phyloP scores from a whole-genome alignment of 2,113 vertebrate species.

The Hippoglossus stenolepis region DNA sequence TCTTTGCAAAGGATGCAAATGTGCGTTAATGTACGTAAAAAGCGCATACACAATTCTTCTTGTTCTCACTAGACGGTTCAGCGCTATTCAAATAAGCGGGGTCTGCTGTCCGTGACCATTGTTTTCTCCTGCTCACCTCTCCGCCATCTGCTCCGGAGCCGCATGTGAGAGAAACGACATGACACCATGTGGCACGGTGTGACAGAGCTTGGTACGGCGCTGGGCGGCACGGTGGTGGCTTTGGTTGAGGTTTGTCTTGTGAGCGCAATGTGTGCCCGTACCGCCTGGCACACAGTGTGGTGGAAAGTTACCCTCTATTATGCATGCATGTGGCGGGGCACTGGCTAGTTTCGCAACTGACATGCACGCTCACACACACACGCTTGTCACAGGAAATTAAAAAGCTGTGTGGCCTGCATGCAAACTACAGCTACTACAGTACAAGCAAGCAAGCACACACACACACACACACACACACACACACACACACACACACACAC shows the following conservation, averaged over 20 bases:
- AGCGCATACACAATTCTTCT: slow-evolving; percentile 30
- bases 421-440: slow-evolving; percentile 8
- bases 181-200: slow-evolving; percentile 61
- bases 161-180: slow-evolving; percentile 57
- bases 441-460: slow-evolving; percentile 11
- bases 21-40: slow-evolving; percentile 17
- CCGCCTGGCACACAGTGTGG: slow-evolving; percentile 50
- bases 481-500: no score
- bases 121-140: slow-evolving; percentile 58
- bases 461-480: no score
- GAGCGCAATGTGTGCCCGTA: slow-evolving; percentile 25
- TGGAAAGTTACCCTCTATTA: slow-evolving; percentile 61
- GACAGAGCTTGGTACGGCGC: slow-evolving; percentile 30
- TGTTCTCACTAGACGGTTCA: slow-evolving; percentile 37
- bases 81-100: slow-evolving; percentile 45
- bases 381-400: slow-evolving; percentile 60
- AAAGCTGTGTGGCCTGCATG: slow-evolving; percentile 41
- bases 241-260: slow-evolving; percentile 34
- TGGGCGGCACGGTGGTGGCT: slow-evolving; percentile 20
- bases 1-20: slow-evolving; percentile 18
- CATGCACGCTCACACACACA: neutral
- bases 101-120: slow-evolving; percentile 63
- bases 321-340: slow-evolving; percentile 41
- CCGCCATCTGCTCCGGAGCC: slow-evolving; percentile 75
- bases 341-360: slow-evolving; percentile 36